Conservation (phyloP, 2,797 vertebrate species). For the Mormyrus hasselquistii region DNA sequence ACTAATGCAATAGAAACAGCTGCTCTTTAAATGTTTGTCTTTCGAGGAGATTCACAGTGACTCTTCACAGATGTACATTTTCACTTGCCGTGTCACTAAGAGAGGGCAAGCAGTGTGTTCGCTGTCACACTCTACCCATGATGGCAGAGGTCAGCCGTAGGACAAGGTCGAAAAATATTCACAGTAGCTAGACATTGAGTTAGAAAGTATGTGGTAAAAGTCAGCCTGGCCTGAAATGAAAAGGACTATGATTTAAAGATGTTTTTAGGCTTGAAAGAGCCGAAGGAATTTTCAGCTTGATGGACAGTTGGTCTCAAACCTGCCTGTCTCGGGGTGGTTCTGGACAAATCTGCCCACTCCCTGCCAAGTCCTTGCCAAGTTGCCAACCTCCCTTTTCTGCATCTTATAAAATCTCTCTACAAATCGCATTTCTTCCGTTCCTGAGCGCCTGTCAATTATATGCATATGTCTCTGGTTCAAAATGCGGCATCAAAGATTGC, state of each 20-base stretch:
- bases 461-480: background rate
- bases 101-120: background rate
- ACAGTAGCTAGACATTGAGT: background rate
- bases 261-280: background rate
- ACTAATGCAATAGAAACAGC: background rate
- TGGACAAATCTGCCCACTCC: background rate
- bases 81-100: background rate
- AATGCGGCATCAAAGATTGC: background rate
- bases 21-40: background rate
- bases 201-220: background rate
- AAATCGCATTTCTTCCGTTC: background rate
- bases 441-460: background rate
- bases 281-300: background rate
- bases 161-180: background rate
- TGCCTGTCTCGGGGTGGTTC: background rate
- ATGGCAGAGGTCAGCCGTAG: background rate
- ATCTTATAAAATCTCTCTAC: background rate
- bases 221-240: background rate
- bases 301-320: background rate
- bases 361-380: background rate
- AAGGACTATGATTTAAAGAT: background rate
- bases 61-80: background rate
- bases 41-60: background rate
- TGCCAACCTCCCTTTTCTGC: background rate
- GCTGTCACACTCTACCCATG: background rate